Base-by-base conservation (phyloP, 2,113 vertebrate genomes). In the Solea senegalensis region DNA sequence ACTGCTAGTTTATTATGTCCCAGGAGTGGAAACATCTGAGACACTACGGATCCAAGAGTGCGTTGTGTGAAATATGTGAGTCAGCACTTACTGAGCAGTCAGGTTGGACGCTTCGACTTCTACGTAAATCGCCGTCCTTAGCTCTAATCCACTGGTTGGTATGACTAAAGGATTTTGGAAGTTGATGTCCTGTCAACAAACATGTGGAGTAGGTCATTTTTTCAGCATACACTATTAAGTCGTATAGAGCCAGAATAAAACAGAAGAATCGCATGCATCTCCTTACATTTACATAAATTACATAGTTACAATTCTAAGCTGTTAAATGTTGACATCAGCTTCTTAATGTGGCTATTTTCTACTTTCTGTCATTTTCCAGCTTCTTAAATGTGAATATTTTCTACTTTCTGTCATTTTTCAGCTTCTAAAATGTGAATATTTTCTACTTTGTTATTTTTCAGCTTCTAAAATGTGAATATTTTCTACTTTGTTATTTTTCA, bases 31-130 rank as follows among this genome's bases (percentile, higher is more conserved):
- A 34, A 34, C 34, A 34, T 34, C 10, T 34, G 3, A 50, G n/a
- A 50, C n/a, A 40, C 10, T n/a, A 58, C 7, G 15, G 12, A 12
- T 45, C 13, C 7, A 46, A 43, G 4, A 43, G 14, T 57, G 7
- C 14, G 5, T 15, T n/a, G 2, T 15, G 9, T 34, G 4, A 44
- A 13, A 28, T 46, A 2, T 55, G 41, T 28, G 12, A 11, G 21
- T 21, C 28, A 11, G 9, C 16, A 65, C 88, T 89, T 91, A 94
- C 93, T 91, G 90, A 55, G 82, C 64, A 4, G 92, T 92, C 67
- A 94, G 74, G 80, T 92, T 93, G 52, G 51, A 82, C 44, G 92
- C 93, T 68, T 76, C 72, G 43, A 94, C 91, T 81, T 87, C 86
- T 27, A 92, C 92, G 63, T 68, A 93, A n/a, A 94, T 46, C 3